These are phyloP conservation scores for Triplophysa siluroides DNA, from an alignment of 2,113 vertebrate species.

Conservation along the genomic window DNA sequence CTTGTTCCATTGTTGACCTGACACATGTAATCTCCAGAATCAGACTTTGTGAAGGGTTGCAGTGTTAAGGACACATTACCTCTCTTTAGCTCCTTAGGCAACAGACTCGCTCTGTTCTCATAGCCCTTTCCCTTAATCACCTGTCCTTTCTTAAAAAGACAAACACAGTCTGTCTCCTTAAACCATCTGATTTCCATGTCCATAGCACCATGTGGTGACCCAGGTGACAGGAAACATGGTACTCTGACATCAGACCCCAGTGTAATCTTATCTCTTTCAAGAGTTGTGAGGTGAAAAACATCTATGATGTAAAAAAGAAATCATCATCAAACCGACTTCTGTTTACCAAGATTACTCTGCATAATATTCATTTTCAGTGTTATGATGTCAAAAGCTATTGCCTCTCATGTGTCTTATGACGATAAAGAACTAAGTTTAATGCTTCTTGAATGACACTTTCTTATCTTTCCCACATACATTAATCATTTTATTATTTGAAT, in stretches of 20 bases:
- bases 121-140: neutral
- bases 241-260: neutral
- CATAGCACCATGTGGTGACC: neutral
- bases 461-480: too few species aligned
- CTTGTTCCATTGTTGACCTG: neutral
- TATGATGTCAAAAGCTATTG: too few species aligned
- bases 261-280: neutral
- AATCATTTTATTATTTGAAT: too few species aligned
- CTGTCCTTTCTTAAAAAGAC: neutral
- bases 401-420: too few species aligned
- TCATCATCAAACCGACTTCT: too few species aligned
- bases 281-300: too few species aligned
- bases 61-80: neutral
- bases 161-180: conserved; percentile 5
- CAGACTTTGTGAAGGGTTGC: neutral
- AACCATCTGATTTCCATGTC: conserved; percentile 10
- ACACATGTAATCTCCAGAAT: neutral
- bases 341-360: too few species aligned
- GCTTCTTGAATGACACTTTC: too few species aligned
- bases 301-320: too few species aligned
- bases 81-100: neutral
- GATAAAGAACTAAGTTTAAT: too few species aligned
- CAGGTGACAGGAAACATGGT: neutral
- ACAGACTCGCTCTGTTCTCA: neutral
- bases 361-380: too few species aligned